Conservation (phyloP, 2,888 invertebrate species). For the Harpalus rubripes region DNA sequence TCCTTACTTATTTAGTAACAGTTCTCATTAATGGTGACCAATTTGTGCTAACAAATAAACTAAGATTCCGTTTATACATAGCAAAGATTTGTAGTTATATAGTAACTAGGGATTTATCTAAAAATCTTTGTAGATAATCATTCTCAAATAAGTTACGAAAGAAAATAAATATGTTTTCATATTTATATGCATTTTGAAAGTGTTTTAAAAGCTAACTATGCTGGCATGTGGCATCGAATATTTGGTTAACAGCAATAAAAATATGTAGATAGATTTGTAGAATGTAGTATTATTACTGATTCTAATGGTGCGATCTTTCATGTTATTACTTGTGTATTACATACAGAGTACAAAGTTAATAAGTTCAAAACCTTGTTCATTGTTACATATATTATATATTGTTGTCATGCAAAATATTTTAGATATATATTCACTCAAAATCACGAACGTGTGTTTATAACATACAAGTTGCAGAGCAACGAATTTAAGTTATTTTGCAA, state of each 20-base stretch:
- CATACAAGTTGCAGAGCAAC: conserved; percentile 54
- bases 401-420: conserved; percentile 58
- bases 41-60: conserved; percentile 34
- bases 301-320: conserved; percentile 45
- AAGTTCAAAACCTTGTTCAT: conserved; percentile 56
- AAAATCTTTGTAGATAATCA: conserved; percentile 15
- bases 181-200: conserved; percentile 28
- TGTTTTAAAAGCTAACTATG: conserved; percentile 28
- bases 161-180: conserved; percentile 28
- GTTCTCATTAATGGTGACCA: conserved; percentile 46
- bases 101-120: conserved; percentile 22
- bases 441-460: conserved; percentile 52
- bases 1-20: conserved; percentile 52
- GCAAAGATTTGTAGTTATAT: conserved; percentile 32
- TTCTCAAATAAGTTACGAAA: conserved; percentile 24
- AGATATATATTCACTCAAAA: conserved; percentile 60
- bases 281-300: conserved; percentile 25
- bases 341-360: conserved; percentile 61
- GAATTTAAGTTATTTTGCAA: conserved; percentile 54
- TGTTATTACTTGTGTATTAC: conserved; percentile 39
- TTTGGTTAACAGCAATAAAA: conserved; percentile 42
- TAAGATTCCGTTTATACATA: conserved; percentile 39
- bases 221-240: conserved; percentile 26
- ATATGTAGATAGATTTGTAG: conserved; percentile 40
- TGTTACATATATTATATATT: conserved; percentile 56